phyloP scores from a whole-genome alignment of 2,797 vertebrate species.

The Potorous gilbertii region DNA sequence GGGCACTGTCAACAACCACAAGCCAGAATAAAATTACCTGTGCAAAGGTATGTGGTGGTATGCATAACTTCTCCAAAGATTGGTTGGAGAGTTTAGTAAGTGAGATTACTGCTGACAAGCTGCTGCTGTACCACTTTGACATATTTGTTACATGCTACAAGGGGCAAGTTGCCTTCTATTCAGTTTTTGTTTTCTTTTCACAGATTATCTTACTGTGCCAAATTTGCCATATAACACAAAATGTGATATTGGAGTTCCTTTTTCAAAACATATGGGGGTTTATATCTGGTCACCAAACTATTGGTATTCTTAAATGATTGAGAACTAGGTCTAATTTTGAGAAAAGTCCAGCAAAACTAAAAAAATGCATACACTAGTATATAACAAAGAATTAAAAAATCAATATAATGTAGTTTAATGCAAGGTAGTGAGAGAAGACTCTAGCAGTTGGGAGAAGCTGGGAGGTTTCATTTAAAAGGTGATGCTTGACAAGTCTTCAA shows the following conservation, averaged over 20 bases:
- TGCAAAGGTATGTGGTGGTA: constrained; percentile 77
- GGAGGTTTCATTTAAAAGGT: not conserved
- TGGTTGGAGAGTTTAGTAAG: not conserved
- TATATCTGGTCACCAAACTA: constrained; percentile 43
- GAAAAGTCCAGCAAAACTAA: too few relatives aligned
- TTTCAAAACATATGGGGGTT: constrained; percentile 39
- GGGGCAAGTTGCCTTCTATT: not conserved
- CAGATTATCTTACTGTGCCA: constrained; percentile 56
- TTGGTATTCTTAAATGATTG: constrained; percentile 8
- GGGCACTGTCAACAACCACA: constrained; percentile 86
- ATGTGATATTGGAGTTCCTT: constrained; percentile 26
- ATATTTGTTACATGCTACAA: not conserved
- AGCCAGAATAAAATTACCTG: constrained; percentile 89
- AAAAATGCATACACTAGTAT: not conserved
- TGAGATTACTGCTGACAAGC: not conserved
- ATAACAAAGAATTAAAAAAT: not conserved
- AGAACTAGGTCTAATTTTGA: constrained; percentile 1
- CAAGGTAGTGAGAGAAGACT: not conserved
- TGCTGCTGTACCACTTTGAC: not conserved
- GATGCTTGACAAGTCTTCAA: not conserved
- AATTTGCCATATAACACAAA: constrained; percentile 43
- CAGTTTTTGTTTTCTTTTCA: not conserved
- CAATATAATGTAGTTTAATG: not conserved
- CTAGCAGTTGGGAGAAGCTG: not conserved
- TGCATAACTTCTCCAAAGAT: constrained; percentile 54